These are phyloP conservation scores for Meloidogyne chitwoodi DNA, from an alignment of 1,140 invertebrate species.

Conservation along the genomic window DNA sequence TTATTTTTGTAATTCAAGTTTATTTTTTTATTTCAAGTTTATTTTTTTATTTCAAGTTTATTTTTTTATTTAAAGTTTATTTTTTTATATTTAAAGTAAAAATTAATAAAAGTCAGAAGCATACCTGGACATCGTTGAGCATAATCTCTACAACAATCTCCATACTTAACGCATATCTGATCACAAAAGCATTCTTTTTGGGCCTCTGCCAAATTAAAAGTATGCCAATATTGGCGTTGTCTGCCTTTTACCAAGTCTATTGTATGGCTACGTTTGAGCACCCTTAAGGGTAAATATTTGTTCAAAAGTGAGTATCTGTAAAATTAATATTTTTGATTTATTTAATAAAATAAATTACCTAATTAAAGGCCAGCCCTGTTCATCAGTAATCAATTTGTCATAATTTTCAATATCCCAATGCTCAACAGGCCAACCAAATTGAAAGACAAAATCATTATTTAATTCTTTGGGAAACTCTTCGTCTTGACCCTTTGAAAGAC, in stretches of 20 bases:
- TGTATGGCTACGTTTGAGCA: constrained; percentile 4
- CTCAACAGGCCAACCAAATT: not conserved
- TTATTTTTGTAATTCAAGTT: no score
- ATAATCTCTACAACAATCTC: constrained; percentile 12
- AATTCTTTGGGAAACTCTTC: not conserved
- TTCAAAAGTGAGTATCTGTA: constrained; percentile 14
- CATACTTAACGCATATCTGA: not conserved
- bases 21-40: no score
- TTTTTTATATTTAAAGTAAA: no score
- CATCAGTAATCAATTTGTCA: not conserved
- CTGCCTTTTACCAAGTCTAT: not conserved
- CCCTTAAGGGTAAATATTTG: constrained; percentile 1
- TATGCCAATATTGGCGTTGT: not conserved
- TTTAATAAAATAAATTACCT: not conserved
- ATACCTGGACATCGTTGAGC: constrained; percentile 4
- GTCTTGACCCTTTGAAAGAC: not conserved
- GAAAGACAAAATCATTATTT: not conserved
- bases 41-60: no score
- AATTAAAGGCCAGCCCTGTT: not conserved
- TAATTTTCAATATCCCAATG: not conserved
- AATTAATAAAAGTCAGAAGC: no score
- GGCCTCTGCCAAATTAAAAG: not conserved
- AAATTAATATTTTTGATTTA: not conserved
- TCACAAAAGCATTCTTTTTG: constrained; percentile 12
- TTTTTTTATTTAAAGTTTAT: no score